These are phyloP conservation scores for Hippocampus kuda DNA, from an alignment of 2,797 vertebrate genomes.

Conservation along the genomic window DNA sequence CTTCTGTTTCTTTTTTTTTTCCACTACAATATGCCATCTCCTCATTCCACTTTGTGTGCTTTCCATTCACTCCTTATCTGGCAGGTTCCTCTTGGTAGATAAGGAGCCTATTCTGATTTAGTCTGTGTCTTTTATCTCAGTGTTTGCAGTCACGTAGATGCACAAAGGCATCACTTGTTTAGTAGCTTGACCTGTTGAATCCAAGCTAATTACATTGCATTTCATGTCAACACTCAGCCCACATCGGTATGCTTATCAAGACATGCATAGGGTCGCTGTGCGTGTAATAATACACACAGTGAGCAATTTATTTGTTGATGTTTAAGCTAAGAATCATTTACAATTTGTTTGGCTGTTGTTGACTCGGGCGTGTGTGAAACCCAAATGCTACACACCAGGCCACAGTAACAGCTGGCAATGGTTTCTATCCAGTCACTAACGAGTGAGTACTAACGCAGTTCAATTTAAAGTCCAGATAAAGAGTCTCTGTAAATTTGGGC, in stretches of 20 bases:
- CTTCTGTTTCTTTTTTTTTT: neutral
- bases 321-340: neutral
- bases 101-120: neutral
- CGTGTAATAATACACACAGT: neutral
- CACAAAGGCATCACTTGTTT: conserved; percentile 24
- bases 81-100: neutral
- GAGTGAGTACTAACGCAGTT: neutral
- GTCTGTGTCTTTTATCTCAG: neutral
- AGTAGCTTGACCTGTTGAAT: conserved; percentile 48
- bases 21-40: conserved; percentile 28
- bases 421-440: neutral
- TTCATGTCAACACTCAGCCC: neutral
- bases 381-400: neutral
- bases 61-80: neutral
- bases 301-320: neutral
- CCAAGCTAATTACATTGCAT: conserved; percentile 9
- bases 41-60: conserved; percentile 12
- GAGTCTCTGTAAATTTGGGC: neutral
- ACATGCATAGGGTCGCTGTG: neutral
- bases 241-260: neutral
- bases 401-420: neutral
- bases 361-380: neutral
- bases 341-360: neutral
- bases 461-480: neutral
- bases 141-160: neutral